Base-by-base conservation (phyloP, 2,888 invertebrate species). In the Myopa testacea region DNA sequence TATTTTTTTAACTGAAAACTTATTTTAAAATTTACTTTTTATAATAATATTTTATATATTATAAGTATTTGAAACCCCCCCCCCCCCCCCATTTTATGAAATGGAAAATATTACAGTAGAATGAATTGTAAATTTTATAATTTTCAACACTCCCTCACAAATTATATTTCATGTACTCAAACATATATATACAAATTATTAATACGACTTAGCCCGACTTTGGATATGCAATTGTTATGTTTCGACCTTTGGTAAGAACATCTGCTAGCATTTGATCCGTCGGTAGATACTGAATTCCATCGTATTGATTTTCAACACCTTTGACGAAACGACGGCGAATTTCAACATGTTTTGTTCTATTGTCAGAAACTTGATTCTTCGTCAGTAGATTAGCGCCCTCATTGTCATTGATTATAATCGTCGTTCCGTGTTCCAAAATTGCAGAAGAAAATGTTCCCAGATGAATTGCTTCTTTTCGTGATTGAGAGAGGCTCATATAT, bases 211-310 rank as follows among this genome's bases (percentile, higher is more conserved):
- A 77, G 70, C 34, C 70, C 79, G 34, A 77, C 74, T 4, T 71
- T 45, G 16, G 65, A 55, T 0, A 40, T 68, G 45, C 77, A 79
- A 19, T 77, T 79, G 55, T 37, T 70, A 68, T 76, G 76, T 16
- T 78, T 40, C 65, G 45, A 14, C 74, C 76, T 62, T 79, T 80
- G 0, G 75, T 80, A 37, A 80, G 58, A 4, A 78, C 75, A 37
- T 80, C 75, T 8, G 75, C 78, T 8, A 76, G 73, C 78, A 78
- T 76, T 19, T 78, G 55, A 4, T 76, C 70, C 5, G 80, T 77
- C 10, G 72, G 67, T 65, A 78, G 38, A 26, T 78, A 78, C 45
- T 80, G 10, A 68, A 77, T 58, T 52, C 52, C 14, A 68, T 69
- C 69, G 72, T 40, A 40, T 76, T 72, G 40, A 10, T 73, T 73